A percentile compares a stretch with the other conserved stretches of the same genome.
Conservation (phyloP, 2,113 vertebrate genomes). For the Otus sunia region DNA sequence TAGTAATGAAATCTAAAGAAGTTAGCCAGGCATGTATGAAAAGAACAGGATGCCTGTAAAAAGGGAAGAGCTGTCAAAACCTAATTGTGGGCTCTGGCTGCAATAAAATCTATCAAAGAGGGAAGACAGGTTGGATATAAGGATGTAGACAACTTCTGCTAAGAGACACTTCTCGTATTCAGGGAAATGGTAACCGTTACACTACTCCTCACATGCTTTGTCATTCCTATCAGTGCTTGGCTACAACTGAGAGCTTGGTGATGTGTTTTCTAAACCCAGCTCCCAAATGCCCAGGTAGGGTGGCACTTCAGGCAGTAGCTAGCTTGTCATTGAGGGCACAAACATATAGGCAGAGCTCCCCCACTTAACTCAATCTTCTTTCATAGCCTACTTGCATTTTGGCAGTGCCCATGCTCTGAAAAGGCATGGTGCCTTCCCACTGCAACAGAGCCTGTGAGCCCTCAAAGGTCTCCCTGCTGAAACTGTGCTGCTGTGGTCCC, state of each 20-base stretch:
- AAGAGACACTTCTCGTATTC: background rate
- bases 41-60: constrained; percentile 57
- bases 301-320: background rate
- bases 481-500: background rate
- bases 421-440: background rate
- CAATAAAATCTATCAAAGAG: constrained; percentile 41
- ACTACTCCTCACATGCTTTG: background rate
- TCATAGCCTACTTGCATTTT: background rate
- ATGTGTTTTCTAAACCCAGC: background rate
- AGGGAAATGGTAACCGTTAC: background rate
- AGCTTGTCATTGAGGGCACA: background rate
- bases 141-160: background rate
- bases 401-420: background rate
- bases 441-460: background rate
- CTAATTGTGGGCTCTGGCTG: constrained; percentile 57
- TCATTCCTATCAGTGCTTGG: background rate
- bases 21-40: constrained; percentile 57
- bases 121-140: constrained; percentile 5
- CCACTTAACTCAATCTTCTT: background rate
- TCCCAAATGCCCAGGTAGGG: background rate
- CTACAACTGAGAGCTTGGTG: background rate
- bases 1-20: constrained; percentile 48
- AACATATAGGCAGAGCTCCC: background rate
- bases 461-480: background rate
- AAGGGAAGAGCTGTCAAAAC: constrained; percentile 65